phyloP scores from a whole-genome alignment of 2,113 vertebrate species.

The Litocranius walleri region DNA sequence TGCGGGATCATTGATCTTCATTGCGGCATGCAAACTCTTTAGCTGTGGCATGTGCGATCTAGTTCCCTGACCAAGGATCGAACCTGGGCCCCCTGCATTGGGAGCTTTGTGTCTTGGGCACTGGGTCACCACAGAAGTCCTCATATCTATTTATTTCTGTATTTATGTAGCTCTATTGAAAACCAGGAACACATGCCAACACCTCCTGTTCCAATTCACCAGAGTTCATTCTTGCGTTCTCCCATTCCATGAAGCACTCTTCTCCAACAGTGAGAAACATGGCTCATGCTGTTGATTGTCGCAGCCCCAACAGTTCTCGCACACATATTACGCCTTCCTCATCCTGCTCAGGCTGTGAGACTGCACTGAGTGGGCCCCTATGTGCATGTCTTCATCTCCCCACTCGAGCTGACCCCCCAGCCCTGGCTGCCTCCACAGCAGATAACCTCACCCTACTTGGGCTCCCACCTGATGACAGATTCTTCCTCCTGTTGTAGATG shows the following conservation, averaged over 20 bases:
- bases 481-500: not conserved
- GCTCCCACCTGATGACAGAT: not conserved
- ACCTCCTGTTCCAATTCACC: not conserved
- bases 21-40: fast-evolving
- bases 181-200: not conserved
- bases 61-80: not conserved
- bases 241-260: not conserved
- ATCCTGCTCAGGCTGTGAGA: not conserved
- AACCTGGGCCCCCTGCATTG: not conserved
- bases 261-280: not conserved
- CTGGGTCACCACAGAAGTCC: not conserved
- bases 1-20: not conserved
- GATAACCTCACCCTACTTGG: not conserved
- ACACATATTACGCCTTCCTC: not conserved
- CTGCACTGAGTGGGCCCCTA: not conserved
- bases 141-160: not conserved
- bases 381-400: not conserved
- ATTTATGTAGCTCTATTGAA: not conserved
- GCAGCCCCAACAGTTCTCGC: not conserved
- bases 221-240: not conserved
- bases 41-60: not conserved
- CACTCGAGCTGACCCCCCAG: not conserved
- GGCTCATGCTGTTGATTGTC: not conserved
- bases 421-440: not conserved
- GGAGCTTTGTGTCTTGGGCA: not conserved